Percentiles rank a stretch among this genome's conserved stretches.
Conservation (phyloP, 2,797 vertebrate genomes). For the Vireo griseus region DNA sequence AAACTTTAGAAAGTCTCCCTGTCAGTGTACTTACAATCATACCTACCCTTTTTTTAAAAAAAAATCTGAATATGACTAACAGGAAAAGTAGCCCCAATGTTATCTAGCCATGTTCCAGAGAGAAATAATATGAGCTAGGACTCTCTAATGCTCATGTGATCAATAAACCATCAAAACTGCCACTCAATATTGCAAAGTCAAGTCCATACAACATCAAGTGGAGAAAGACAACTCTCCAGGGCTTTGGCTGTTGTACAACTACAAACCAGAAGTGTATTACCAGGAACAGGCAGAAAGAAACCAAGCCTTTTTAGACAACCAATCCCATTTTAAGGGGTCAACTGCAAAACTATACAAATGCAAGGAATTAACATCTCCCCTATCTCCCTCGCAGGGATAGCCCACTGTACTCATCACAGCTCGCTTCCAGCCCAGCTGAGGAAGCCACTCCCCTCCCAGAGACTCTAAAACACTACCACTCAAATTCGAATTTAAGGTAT, state of each 20-base stretch:
- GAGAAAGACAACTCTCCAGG: background rate
- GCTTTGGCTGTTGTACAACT: background rate
- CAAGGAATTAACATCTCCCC: background rate
- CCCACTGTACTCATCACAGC: background rate
- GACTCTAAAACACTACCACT: background rate
- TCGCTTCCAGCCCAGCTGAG: background rate
- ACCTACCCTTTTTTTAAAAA: background rate
- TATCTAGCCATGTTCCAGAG: background rate
- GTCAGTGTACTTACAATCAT: background rate
- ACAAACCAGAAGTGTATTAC: background rate
- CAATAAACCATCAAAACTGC: background rate
- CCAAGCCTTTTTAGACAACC: background rate
- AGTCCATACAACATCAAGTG: background rate
- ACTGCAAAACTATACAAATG: background rate
- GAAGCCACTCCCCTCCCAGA: background rate
- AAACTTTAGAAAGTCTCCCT: background rate
- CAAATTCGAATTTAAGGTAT: background rate
- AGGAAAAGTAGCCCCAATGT: background rate
- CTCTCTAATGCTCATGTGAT: background rate
- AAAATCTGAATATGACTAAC: background rate
- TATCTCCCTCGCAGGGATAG: fast-evolving
- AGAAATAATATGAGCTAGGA: background rate
- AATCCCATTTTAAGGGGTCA: background rate
- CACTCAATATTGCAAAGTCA: background rate
- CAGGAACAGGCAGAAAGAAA: background rate